phyloP scores from a whole-genome alignment of 2,888 invertebrate species.

The Toxonevra muliebris region DNA sequence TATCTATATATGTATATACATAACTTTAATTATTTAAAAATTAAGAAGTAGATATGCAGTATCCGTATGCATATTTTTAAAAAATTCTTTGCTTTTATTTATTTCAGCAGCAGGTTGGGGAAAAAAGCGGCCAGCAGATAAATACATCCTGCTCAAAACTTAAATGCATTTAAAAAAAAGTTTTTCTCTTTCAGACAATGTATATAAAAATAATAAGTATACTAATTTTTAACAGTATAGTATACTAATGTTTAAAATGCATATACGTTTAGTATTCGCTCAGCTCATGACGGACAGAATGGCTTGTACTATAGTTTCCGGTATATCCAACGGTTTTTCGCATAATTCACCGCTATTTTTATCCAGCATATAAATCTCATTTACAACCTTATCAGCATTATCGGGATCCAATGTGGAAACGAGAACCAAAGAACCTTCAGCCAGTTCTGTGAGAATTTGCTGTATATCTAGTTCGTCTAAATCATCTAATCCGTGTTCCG shows the following conservation, averaged over 20 bases:
- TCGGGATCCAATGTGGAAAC: constrained; percentile 59
- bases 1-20: too few species aligned
- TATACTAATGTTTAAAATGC: neutral
- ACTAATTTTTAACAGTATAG: neutral
- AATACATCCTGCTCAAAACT: too few species aligned
- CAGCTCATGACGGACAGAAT: constrained; percentile 59
- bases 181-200: too few species aligned
- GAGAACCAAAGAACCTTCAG: constrained; percentile 60
- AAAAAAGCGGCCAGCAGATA: too few species aligned
- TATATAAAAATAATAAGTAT: too few species aligned
- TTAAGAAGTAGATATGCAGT: too few species aligned
- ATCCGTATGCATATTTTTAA: too few species aligned
- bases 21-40: too few species aligned
- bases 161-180: too few species aligned
- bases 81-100: too few species aligned
- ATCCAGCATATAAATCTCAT: constrained; percentile 62
- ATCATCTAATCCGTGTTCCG: constrained; percentile 19
- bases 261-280: neutral
- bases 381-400: constrained; percentile 53
- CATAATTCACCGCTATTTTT: constrained; percentile 57
- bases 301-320: constrained; percentile 60
- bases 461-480: constrained; percentile 54
- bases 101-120: too few species aligned
- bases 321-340: constrained; percentile 61
- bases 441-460: constrained; percentile 56